phyloP scores from a whole-genome alignment of 2,113 vertebrate species.

The Alligator sinensis region DNA sequence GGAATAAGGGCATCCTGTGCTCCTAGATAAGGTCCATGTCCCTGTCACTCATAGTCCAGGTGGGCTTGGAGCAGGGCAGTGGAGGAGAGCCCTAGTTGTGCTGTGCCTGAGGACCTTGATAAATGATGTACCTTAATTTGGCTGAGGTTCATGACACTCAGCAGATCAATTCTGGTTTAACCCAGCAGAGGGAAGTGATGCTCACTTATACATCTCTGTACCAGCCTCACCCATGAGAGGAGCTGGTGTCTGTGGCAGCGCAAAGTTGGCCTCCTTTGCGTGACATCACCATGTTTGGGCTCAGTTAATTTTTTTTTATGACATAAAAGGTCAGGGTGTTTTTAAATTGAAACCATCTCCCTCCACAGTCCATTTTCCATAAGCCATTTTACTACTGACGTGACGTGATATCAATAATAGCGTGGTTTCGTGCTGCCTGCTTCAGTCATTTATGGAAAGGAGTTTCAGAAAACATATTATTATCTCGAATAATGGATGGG shows the following conservation, averaged over 20 bases:
- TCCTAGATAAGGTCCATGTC: no score
- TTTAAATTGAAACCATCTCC: slow-evolving; percentile 50
- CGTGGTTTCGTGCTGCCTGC: slow-evolving; percentile 56
- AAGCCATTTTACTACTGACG: slow-evolving; percentile 61
- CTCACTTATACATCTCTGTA: neutral
- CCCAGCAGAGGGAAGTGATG: neutral
- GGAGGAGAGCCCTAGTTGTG: neutral
- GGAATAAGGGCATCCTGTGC: no score
- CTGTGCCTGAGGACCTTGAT: neutral
- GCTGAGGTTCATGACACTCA: neutral
- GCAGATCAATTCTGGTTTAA: neutral
- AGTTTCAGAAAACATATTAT: slow-evolving; percentile 78
- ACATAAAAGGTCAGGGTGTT: slow-evolving; percentile 54
- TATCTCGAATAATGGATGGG: slow-evolving; percentile 78
- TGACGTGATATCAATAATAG: slow-evolving; percentile 69
- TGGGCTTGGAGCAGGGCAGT: neutral
- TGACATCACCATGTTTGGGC: neutral
- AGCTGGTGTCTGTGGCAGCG: accelerated
- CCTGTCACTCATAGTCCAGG: neutral
- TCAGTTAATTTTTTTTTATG: slow-evolving; percentile 22
- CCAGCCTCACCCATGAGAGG: neutral
- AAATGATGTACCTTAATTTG: neutral
- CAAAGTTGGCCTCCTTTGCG: neutral
- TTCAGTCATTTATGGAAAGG: slow-evolving; percentile 76
- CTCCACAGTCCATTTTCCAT: slow-evolving; percentile 63